phyloP scores from a whole-genome alignment of 53 echinoderm and acorn worm genomes.

The Echinarachnius parma region DNA sequence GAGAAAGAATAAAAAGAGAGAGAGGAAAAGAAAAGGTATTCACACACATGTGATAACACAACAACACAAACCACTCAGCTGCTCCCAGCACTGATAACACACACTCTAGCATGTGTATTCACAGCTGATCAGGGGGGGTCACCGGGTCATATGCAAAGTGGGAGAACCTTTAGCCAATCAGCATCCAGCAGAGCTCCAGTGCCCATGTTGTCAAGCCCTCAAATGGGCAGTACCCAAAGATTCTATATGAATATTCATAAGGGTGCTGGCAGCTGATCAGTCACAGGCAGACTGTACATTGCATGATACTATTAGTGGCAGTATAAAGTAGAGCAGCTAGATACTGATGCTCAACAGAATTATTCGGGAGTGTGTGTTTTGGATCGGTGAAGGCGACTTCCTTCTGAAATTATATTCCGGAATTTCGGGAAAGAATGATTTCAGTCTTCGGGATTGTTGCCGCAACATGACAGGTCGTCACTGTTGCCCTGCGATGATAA shows the following conservation, averaged over 20 bases:
- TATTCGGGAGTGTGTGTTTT: too few species aligned
- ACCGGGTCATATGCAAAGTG: slow-evolving; percentile 43
- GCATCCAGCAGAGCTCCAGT: background rate
- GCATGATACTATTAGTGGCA: too few species aligned
- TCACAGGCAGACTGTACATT: too few species aligned
- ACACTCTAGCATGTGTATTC: slow-evolving; percentile 35
- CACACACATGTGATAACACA: background rate
- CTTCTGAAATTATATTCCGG: too few species aligned
- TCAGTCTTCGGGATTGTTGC: too few species aligned
- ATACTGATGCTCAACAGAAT: too few species aligned
- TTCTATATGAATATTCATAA: slow-evolving; percentile 36
- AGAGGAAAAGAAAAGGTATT: background rate
- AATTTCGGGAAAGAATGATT: too few species aligned
- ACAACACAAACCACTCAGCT: slow-evolving; percentile 9
- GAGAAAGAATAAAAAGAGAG: background rate
- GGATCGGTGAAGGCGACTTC: too few species aligned
- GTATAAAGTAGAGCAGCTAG: too few species aligned
- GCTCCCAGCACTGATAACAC: background rate
- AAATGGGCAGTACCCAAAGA: slow-evolving; percentile 32
- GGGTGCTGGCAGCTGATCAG: slow-evolving; percentile 15
- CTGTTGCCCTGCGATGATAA: too few species aligned
- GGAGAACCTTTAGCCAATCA: slow-evolving; percentile 31
- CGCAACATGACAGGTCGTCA: too few species aligned
- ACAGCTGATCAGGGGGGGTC: slow-evolving; percentile 38
- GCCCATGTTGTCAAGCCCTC: slow-evolving; percentile 48